Evolutionary conservation across 2,113 vertebrate genomes (phyloP), one percentile per base, ranked within the genome.

Genomic region (Hoplias malabaricus): DNA sequence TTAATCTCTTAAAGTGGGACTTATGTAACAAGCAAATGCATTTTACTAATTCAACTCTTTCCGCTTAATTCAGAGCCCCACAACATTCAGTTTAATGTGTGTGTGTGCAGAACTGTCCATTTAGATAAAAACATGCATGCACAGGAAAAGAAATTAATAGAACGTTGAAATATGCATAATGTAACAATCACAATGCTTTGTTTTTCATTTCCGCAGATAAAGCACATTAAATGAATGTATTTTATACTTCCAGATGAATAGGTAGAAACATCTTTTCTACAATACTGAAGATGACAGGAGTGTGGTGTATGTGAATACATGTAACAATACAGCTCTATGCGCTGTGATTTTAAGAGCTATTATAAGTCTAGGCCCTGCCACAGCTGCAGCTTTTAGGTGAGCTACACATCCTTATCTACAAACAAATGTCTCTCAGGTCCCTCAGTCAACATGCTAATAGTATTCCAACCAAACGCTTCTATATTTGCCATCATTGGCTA

Each of bases 1-100:
- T 87, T 33, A 29, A 86, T 85, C 80, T 82, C 43, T 83, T 57
- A 82, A 78, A 87, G 75, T 80, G 73, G 31, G 69, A 73, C 54
- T 84, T 81, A 78, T 71, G 57, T 73, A 86, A 88, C 71, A 66
- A 78, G 53, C 67, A 25, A 81, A 73, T 74, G 53, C 83, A 48
- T 33, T 69, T 66, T n/a, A 63, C 76, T 59, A 19, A 86, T 70
- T 56, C 69, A 56, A 23, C 69, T 54, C 46, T 72, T 79, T 72
- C 34, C 11, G 6, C 23, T 57, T 68, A 23, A 57, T 68, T 53
- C 16, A 69, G 14, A 66, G 38, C 53, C 14, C 46, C 46, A n/a
- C 46, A n/a, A 19, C 14, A 34, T 36, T 63, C 8, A 8, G n/a
- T 11, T n/a, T 63, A n/a, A 19, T 33, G 3, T 63, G n/a, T 36